Base-by-base conservation (phyloP, 2,113 vertebrate species). In the Canis aureus region DNA sequence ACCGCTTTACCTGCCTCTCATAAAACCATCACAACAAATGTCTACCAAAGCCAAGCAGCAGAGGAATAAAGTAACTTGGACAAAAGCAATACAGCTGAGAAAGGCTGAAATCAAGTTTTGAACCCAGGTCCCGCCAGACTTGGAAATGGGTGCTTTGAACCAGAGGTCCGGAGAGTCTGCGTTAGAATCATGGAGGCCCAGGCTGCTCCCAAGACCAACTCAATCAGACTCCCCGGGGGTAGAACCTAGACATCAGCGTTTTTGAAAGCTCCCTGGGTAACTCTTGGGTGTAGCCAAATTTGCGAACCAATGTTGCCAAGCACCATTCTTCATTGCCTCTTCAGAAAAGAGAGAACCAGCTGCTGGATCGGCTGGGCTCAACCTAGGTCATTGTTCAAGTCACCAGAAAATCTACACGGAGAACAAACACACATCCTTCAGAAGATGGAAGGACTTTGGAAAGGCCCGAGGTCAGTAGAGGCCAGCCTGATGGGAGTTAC, bases 11-110 rank as follows among this genome's bases (percentile, higher is more conserved):
- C 60, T 12, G 67, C 49, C 51, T 79, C 29, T 95, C 59, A 43
- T n/a, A 8, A 10, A n/a, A 27, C 7, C 69, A 82, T 22, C 76
- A 53, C 29, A 62, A 49, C 9, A n/a, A 73, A 91, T n/a, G 29
- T 43, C 60, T 55, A 60, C 20, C 29, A 80, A 91, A 93, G 69
- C 35, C 73, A 88, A 95, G 35, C 43, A 64, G 15, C 29, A 64
- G n/a, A 86, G 64, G 93, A 87, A 53, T 60, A 51, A 60, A 83
- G 66, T 29, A n/a, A 95, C 59, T 66, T 32, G 35, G 55, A 25
- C 35, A 66, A 97, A 92, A 95, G 73, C 57, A 82, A 93, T 20
- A 90, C 29, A 49, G 53, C 82, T 89, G 49, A 90, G 62, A 84
- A 91, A 81, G 29, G 55, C 29, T 79, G 43, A 95, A 80, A 32